A percentile compares a stretch with the other conserved stretches of the same genome.
Evolutionary conservation across 1,140 invertebrate species (phyloP).

Genomic region (Drosophila oshimai): DNA sequence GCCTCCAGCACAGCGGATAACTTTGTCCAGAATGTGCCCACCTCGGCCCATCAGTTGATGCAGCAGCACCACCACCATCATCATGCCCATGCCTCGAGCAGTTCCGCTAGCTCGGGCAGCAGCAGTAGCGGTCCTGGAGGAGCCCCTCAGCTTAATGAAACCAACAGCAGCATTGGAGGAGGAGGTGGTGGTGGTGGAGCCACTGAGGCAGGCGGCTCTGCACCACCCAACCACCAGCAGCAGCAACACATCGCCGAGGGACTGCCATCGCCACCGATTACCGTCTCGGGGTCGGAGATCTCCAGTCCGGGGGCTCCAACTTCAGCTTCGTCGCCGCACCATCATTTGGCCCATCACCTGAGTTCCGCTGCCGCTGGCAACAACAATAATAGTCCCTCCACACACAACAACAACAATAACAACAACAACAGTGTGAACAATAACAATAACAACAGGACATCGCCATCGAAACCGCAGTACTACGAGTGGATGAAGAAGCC

Average conservation of each 20-base stretch:
- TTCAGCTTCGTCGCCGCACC: constrained; percentile 76
- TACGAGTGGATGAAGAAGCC: constrained; percentile 96
- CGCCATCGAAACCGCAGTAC: constrained; percentile 89
- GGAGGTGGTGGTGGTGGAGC: constrained; percentile 10
- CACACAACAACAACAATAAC: constrained; percentile 68
- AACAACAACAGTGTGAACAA: constrained; percentile 69
- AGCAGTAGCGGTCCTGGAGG: constrained; percentile 76
- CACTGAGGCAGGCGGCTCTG: constrained; percentile 1
- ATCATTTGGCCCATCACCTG: constrained; percentile 71
- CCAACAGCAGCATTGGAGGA: constrained; percentile 63
- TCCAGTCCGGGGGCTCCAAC: constrained; percentile 86
- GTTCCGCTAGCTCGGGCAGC: constrained; percentile 71
- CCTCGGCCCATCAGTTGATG: constrained; percentile 83
- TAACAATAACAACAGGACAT: constrained; percentile 83
- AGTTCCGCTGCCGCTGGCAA: constrained; percentile 50
- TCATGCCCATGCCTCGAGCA: constrained; percentile 77
- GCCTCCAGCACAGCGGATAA: constrained; percentile 73
- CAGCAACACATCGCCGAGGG: constrained; percentile 73
- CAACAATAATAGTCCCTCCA: constrained; percentile 71
- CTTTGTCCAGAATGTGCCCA: constrained; percentile 70
- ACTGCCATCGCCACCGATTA: constrained; percentile 86
- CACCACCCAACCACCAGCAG: constrained; percentile 51
- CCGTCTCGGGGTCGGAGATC: constrained; percentile 86
- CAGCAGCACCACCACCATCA: constrained; percentile 66
- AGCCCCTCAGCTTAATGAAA: constrained; percentile 69